Conservation (phyloP, 2,113 vertebrate species). For the Entelurus aequoreus region DNA sequence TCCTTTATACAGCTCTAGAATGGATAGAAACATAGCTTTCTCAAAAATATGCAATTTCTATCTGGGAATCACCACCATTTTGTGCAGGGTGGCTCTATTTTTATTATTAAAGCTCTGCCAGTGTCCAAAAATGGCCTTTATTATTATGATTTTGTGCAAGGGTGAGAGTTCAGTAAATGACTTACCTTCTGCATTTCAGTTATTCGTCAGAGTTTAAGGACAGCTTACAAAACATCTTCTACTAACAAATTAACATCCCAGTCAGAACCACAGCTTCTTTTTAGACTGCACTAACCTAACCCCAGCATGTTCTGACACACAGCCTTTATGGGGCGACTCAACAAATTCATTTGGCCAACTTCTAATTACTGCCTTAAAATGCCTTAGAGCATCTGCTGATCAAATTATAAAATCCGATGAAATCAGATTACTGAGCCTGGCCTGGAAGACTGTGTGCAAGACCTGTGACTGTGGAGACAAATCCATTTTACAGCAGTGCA, state of each 20-base stretch:
- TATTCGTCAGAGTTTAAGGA: slow-evolving; percentile 42
- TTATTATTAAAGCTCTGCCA: no score
- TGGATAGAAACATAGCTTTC: neutral
- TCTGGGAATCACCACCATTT: neutral
- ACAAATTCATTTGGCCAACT: slow-evolving; percentile 4
- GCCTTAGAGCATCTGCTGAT: neutral
- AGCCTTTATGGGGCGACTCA: slow-evolving; percentile 52
- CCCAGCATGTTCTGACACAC: slow-evolving; percentile 38
- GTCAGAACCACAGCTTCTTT: slow-evolving; percentile 44
- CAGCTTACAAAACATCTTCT: slow-evolving; percentile 34
- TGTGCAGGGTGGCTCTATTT: neutral
- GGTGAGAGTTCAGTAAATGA: slow-evolving; percentile 45
- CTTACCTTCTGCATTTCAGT: slow-evolving; percentile 56
- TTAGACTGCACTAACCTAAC: slow-evolving; percentile 48
- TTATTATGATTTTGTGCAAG: slow-evolving; percentile 27
- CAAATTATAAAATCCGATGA: slow-evolving; percentile 2
- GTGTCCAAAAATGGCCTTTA: no score
- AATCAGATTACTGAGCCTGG: slow-evolving; percentile 27
- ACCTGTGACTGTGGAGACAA: slow-evolving; percentile 28
- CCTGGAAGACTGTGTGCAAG: slow-evolving; percentile 60
- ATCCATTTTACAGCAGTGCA: slow-evolving; percentile 19
- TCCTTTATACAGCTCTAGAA: no score
- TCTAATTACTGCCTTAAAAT: neutral
- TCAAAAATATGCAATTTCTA: neutral
- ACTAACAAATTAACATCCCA: slow-evolving; percentile 40